phyloP scores from a whole-genome alignment of 2,888 invertebrate genomes.

The Dilophus febrilis region DNA sequence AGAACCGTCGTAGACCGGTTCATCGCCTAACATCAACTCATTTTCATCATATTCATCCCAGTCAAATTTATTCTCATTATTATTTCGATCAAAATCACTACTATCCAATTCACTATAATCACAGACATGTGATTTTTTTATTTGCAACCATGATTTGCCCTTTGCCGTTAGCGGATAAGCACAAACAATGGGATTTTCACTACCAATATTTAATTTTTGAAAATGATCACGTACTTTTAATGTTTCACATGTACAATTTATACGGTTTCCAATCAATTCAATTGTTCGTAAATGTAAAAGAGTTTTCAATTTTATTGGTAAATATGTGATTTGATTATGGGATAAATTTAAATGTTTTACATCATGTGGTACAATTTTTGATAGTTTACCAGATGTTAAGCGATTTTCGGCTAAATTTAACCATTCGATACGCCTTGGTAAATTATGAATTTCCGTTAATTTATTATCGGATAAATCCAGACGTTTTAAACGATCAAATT shows the following conservation, averaged over 20 bases:
- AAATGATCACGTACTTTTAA: slow-evolving; percentile 44
- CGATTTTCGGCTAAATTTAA: slow-evolving; percentile 44
- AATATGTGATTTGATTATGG: slow-evolving; percentile 39
- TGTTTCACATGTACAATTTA: slow-evolving; percentile 54
- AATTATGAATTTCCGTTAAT: slow-evolving; percentile 38
- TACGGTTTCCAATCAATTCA: slow-evolving; percentile 47
- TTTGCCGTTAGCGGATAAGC: slow-evolving; percentile 34
- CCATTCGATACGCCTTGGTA: slow-evolving; percentile 40
- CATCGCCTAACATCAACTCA: slow-evolving; percentile 47
- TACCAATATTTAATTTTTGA: slow-evolving; percentile 34
- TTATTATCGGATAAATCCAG: slow-evolving; percentile 46
- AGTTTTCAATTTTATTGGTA: slow-evolving; percentile 39
- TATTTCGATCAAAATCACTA: slow-evolving; percentile 22
- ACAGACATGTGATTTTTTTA: slow-evolving; percentile 39
- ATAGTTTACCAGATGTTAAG: slow-evolving; percentile 35
- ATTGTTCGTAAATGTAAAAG: slow-evolving; percentile 41
- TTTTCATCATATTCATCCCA: slow-evolving; percentile 23
- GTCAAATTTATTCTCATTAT: neutral
- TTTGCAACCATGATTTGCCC: slow-evolving; percentile 38
- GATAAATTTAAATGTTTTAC: slow-evolving; percentile 44
- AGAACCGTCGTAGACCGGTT: slow-evolving; percentile 27
- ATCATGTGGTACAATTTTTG: slow-evolving; percentile 35
- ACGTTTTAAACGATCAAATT: slow-evolving; percentile 40
- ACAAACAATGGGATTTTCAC: slow-evolving; percentile 37
- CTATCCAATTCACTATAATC: slow-evolving; percentile 25